Percentiles rank a stretch among this genome's conserved stretches.
phyloP scores from a whole-genome alignment of 2,797 vertebrate genomes.

The Anomalospiza imberbis region DNA sequence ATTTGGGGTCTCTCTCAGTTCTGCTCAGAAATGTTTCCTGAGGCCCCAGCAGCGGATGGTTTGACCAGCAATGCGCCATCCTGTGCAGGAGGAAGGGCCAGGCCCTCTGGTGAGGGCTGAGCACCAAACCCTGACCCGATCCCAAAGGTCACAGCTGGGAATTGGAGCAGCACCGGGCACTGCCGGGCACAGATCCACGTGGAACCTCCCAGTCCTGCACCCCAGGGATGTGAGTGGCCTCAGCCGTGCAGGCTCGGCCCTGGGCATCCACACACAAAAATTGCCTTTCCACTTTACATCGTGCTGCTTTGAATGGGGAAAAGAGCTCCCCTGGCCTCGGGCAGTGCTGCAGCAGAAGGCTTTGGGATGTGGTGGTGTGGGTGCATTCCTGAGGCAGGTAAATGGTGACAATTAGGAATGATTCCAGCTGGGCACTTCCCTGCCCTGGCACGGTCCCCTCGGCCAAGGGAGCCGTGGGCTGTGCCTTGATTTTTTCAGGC shows the following conservation, averaged over 20 bases:
- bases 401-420: accelerated
- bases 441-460: not conserved
- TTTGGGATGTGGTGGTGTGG: not conserved
- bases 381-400: accelerated
- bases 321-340: not conserved
- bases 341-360: not conserved
- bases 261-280: not conserved
- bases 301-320: not conserved
- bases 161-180: accelerated
- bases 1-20: not conserved
- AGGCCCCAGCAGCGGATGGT: not conserved
- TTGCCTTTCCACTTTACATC: not conserved
- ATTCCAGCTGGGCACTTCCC: not conserved
- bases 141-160: not conserved
- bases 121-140: accelerated
- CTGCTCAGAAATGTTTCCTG: not conserved
- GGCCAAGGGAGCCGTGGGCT: not conserved
- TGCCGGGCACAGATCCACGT: accelerated
- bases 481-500: not conserved
- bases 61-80: accelerated
- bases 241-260: not conserved
- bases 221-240: not conserved
- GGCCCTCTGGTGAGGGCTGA: not conserved
- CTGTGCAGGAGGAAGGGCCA: not conserved
- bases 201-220: not conserved